phyloP scores from a whole-genome alignment of 2,113 vertebrate genomes.

The Garra rufa region DNA sequence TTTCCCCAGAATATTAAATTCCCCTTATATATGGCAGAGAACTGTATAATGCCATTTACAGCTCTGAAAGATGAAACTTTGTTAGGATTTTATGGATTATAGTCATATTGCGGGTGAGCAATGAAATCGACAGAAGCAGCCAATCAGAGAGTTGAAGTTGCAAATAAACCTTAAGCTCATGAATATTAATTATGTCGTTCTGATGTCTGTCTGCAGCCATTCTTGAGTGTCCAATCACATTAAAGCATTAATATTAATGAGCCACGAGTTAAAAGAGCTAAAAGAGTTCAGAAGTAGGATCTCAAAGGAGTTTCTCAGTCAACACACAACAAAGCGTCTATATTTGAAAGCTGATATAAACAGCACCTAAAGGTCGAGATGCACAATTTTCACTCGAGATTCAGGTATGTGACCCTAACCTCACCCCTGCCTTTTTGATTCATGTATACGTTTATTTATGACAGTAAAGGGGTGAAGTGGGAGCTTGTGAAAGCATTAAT shows the following conservation, averaged over 20 bases:
- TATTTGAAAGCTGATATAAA: conserved; percentile 16
- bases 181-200: not conserved
- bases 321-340: conserved; percentile 8
- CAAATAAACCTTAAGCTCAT: not conserved
- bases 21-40: not conserved
- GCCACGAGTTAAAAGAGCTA: not conserved
- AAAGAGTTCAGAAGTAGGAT: not conserved
- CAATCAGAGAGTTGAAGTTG: not conserved
- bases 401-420: not conserved
- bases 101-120: not conserved
- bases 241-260: conserved; percentile 1
- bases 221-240: not conserved
- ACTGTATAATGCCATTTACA: not conserved
- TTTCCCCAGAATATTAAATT: not conserved
- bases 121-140: not conserved
- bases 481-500: not conserved
- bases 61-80: not conserved
- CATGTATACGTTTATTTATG: not conserved
- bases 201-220: not conserved
- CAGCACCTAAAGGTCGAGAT: conserved; percentile 14
- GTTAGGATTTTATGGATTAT: not conserved
- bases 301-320: not conserved
- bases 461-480: not conserved
- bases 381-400: not conserved
- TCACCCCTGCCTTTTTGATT: not conserved